These are phyloP conservation scores for Diplodus sargus DNA, from an alignment of 2,797 vertebrate species.

Conservation along the genomic window DNA sequence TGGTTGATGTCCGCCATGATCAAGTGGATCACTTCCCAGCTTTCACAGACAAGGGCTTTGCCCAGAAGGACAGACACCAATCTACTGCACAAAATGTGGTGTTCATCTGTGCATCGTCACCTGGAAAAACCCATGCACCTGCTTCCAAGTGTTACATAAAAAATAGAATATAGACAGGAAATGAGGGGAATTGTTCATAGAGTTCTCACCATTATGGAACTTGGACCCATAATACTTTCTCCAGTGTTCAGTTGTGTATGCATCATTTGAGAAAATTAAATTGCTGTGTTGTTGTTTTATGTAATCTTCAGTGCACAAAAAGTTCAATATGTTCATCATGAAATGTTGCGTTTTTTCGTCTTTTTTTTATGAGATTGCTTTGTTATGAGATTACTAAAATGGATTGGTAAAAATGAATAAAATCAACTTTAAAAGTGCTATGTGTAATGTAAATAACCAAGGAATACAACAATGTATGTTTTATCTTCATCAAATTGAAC, in stretches of 20 bases:
- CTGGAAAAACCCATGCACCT: background rate
- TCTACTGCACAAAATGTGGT: slow-evolving; percentile 3
- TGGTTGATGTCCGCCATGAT: slow-evolving; percentile 2
- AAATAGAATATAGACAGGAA: background rate
- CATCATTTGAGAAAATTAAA: slow-evolving; percentile 2
- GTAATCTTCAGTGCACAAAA: background rate
- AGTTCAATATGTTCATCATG: background rate
- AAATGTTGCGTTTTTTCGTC: background rate
- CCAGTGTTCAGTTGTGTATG: background rate
- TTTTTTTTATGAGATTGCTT: background rate
- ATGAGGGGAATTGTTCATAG: background rate
- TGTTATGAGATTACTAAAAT: too few species aligned
- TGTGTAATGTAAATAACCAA: too few species aligned
- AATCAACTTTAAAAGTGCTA: too few species aligned
- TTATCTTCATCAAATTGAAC: too few species aligned
- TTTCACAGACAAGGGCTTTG: background rate
- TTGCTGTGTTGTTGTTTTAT: background rate
- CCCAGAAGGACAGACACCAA: slow-evolving; percentile 3
- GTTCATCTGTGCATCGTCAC: background rate
- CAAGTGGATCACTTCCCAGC: slow-evolving; percentile 10
- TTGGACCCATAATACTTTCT: background rate
- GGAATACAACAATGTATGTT: too few species aligned
- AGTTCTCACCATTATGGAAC: background rate
- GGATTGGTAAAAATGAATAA: background rate
- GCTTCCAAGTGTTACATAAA: background rate